Conservation (phyloP, 1,140 invertebrate species). For the Nymphalis io region DNA sequence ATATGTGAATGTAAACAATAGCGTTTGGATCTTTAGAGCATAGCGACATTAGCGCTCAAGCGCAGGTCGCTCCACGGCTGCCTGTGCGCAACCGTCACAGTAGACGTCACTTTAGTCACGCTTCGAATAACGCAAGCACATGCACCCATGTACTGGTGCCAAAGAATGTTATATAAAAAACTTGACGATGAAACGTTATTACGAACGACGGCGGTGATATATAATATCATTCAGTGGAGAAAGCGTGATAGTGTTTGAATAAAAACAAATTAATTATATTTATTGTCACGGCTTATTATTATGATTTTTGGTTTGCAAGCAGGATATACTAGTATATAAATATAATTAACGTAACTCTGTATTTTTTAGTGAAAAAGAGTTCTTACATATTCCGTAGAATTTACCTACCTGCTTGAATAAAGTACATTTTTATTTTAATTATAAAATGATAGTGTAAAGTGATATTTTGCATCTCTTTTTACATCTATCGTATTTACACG, state of each 20-base stretch:
- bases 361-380: too few species aligned
- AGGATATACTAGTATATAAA: too few species aligned
- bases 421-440: too few species aligned
- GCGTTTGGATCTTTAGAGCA: constrained; percentile 18
- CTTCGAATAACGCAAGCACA: constrained; percentile 32
- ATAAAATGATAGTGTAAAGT: background rate
- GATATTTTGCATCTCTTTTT: constrained; percentile 18
- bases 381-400: too few species aligned
- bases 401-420: too few species aligned
- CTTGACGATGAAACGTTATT: background rate
- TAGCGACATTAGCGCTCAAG: constrained; percentile 27
- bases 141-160: constrained; percentile 19
- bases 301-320: too few species aligned
- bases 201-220: background rate
- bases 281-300: too few species aligned
- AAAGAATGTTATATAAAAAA: constrained; percentile 22
- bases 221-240: background rate
- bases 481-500: constrained; percentile 53
- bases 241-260: background rate
- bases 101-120: constrained; percentile 39
- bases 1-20: constrained; percentile 23
- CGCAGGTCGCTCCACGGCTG: constrained; percentile 40
- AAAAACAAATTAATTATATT: background rate
- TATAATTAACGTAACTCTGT: too few species aligned
- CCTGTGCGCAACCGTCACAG: constrained; percentile 46